These are phyloP conservation scores for Campylomormyrus tamandua DNA, from an alignment of 2,113 vertebrate species.

Conservation along the genomic window DNA sequence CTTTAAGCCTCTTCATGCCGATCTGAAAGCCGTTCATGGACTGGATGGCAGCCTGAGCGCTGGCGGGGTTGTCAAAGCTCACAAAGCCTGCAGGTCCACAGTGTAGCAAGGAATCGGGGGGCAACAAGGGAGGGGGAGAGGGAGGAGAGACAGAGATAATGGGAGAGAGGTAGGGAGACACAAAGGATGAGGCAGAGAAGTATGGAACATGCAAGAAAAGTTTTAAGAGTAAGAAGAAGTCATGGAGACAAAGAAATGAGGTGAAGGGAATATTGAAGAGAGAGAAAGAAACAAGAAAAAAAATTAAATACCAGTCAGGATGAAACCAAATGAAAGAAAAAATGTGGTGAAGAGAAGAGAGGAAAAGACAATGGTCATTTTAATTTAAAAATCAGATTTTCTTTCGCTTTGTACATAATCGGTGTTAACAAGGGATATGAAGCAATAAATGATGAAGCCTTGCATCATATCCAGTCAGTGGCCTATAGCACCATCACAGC, in stretches of 20 bases:
- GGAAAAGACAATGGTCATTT: conserved; percentile 39
- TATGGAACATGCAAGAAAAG: background rate
- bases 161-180: background rate
- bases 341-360: conserved; percentile 47
- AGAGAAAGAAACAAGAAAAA: conserved; percentile 43
- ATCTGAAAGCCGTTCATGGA: conserved; percentile 76
- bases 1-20: conserved; percentile 88
- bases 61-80: conserved; percentile 98
- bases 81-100: conserved; percentile 77
- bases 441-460: background rate
- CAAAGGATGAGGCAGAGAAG: background rate
- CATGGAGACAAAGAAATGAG: conserved; percentile 9
- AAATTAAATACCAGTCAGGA: conserved; percentile 33
- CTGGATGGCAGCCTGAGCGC: conserved; percentile 97
- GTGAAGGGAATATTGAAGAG: conserved; percentile 27
- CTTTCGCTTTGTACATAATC: background rate
- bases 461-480: background rate
- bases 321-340: conserved; percentile 26
- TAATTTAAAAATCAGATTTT: background rate
- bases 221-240: background rate
- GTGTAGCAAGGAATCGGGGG: conserved; percentile 24
- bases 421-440: background rate
- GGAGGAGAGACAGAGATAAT: background rate
- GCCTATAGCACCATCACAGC: background rate
- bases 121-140: conserved; percentile 16